These are phyloP conservation scores for Coleophora flavipennella DNA, from an alignment of 2,888 invertebrate genomes.

Conservation along the genomic window DNA sequence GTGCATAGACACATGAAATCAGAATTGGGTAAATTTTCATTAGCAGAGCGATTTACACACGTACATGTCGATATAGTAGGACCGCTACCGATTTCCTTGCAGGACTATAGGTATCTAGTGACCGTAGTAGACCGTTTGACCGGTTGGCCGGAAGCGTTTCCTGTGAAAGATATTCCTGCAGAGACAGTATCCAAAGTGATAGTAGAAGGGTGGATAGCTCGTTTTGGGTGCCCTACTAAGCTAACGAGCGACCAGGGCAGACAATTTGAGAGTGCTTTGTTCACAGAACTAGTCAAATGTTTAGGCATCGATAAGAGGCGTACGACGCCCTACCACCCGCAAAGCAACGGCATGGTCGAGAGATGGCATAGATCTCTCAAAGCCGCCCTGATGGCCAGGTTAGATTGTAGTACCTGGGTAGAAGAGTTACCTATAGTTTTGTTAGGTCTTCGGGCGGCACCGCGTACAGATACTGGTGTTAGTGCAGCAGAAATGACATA, in stretches of 20 bases:
- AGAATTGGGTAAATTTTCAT: constrained; percentile 7
- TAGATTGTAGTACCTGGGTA: constrained; percentile 13
- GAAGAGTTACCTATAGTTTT: constrained; percentile 26
- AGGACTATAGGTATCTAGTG: constrained; percentile 15
- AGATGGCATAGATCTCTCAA: constrained; percentile 6
- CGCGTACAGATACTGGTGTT: constrained; percentile 6
- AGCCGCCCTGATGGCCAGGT: constrained; percentile 5
- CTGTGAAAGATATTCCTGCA: constrained; percentile 14
- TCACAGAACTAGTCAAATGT: constrained; percentile 15
- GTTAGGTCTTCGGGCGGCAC: constrained; percentile 14
- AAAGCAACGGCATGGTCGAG: constrained; percentile 13
- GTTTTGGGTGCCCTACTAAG: constrained; percentile 13
- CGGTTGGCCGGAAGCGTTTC: constrained; percentile 20
- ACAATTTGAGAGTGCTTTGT: constrained; percentile 23
- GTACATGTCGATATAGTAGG: constrained; percentile 19
- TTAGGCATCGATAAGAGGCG: constrained; percentile 11
- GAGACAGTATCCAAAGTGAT: constrained; percentile 13
- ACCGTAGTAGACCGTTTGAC: constrained; percentile 18
- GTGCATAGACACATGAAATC: constrained; percentile 7
- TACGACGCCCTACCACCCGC: constrained; percentile 16
- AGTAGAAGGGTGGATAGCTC: constrained; percentile 13
- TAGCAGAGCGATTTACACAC: constrained; percentile 12
- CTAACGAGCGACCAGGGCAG: constrained; percentile 16
- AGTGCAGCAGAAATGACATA: constrained; percentile 13
- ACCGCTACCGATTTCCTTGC: constrained; percentile 10